Evolutionary conservation across 2,888 invertebrate genomes (phyloP).

Genomic region (Vesta saturnalis): DNA sequence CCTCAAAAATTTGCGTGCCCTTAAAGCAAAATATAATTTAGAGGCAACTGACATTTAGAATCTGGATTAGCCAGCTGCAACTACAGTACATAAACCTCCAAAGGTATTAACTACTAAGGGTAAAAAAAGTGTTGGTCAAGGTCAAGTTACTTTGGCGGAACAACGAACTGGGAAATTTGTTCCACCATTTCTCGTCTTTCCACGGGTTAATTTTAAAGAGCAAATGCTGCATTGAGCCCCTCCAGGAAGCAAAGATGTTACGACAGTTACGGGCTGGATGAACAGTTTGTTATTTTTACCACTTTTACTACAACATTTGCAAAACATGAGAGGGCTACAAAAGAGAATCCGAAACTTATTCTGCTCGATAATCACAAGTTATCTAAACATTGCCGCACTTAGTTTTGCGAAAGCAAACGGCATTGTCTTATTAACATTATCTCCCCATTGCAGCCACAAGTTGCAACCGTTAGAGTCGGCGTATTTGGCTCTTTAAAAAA

Average conservation of each 20-base stretch:
- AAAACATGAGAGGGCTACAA: background rate
- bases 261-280: too few species aligned
- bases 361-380: background rate
- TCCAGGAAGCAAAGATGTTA: too few species aligned
- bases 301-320: background rate
- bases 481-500: background rate
- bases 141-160: background rate
- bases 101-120: constrained; percentile 3
- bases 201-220: too few species aligned
- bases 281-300: too few species aligned
- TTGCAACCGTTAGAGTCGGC: background rate
- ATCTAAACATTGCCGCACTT: too few species aligned
- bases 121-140: constrained; percentile 3
- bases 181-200: too few species aligned
- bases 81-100: constrained; percentile 5
- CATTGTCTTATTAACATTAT: background rate
- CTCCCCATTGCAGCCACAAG: background rate
- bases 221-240: background rate
- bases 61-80: background rate
- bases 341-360: too few species aligned
- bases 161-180: background rate
- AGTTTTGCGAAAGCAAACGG: background rate
- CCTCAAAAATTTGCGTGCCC: background rate
- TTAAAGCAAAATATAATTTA: constrained; percentile 6
- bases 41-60: background rate